Percentiles rank a stretch among this genome's conserved stretches.
Evolutionary conservation across 2,888 invertebrate species (phyloP).

Genomic region (Eremobia ochroleuca): DNA sequence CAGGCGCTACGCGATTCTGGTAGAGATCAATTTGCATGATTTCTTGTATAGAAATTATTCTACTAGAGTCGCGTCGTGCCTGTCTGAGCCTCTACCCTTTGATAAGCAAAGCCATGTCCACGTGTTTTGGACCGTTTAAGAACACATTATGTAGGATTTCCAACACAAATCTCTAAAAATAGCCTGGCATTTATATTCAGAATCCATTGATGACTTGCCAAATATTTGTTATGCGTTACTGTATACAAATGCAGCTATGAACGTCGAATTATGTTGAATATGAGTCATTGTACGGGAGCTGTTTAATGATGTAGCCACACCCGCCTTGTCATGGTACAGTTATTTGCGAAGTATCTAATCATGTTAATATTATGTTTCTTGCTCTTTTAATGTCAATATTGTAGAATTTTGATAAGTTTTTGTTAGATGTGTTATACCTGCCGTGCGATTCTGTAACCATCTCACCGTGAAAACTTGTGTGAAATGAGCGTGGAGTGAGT

Average conservation of each 20-base stretch:
- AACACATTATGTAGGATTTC: slow-evolving; percentile 10
- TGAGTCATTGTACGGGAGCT: slow-evolving; percentile 56
- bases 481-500: too few relatives aligned
- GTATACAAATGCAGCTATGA: slow-evolving; percentile 39
- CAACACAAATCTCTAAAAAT: background rate
- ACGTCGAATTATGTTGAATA: slow-evolving; percentile 22
- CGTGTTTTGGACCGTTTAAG: background rate
- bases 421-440: background rate
- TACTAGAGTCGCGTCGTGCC: background rate
- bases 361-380: slow-evolving; percentile 26
- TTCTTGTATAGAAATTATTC: background rate
- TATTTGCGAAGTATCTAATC: slow-evolving; percentile 48
- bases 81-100: background rate
- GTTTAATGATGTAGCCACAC: slow-evolving; percentile 45
- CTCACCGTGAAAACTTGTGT: too few relatives aligned
- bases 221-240: slow-evolving; percentile 13
- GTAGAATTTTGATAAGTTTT: background rate
- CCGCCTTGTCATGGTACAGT: slow-evolving; percentile 48
- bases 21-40: background rate
- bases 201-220: slow-evolving; percentile 34
- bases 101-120: background rate
- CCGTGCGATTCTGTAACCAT: too few relatives aligned
- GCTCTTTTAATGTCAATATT: slow-evolving; percentile 7
- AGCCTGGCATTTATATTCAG: slow-evolving; percentile 1
- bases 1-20: too few relatives aligned